These are phyloP conservation scores for Reticulitermes speratus DNA, from an alignment of 1,140 invertebrate species.

Conservation along the genomic window DNA sequence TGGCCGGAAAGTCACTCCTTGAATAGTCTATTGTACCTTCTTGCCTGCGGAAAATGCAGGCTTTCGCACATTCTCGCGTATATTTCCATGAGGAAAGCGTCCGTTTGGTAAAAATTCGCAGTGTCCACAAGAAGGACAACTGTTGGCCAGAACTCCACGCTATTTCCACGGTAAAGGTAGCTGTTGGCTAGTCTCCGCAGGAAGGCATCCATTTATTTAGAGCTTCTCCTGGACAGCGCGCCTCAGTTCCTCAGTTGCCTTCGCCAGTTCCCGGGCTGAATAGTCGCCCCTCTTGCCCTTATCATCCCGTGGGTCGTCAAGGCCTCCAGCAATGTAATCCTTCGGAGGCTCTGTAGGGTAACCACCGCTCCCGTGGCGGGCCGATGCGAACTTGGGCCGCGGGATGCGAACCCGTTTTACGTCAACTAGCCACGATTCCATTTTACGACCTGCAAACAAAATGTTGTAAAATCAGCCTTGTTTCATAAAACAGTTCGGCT, in stretches of 20 bases:
- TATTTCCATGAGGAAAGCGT: too few relatives aligned
- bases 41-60: too few relatives aligned
- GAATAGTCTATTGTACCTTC: too few relatives aligned
- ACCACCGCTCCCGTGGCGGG: slow-evolving; percentile 49
- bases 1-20: too few relatives aligned
- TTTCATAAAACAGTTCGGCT: too few relatives aligned
- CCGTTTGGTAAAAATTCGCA: too few relatives aligned
- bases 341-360: slow-evolving; percentile 65
- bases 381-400: slow-evolving; percentile 71
- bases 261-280: slow-evolving; percentile 27
- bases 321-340: slow-evolving; percentile 59
- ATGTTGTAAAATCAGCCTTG: neutral
- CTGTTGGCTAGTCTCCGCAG: neutral
- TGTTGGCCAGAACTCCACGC: too few relatives aligned
- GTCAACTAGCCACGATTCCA: slow-evolving; percentile 80
- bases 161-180: too few relatives aligned
- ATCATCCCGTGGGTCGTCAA: slow-evolving; percentile 38
- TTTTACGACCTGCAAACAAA: slow-evolving; percentile 41
- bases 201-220: slow-evolving; percentile 48
- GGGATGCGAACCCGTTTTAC: slow-evolving; percentile 79
- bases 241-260: slow-evolving; percentile 64
- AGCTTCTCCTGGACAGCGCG: slow-evolving; percentile 71
- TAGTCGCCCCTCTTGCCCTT: slow-evolving; percentile 1
- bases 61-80: too few relatives aligned
- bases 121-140: too few relatives aligned